Evolutionary conservation across 2,888 invertebrate genomes (phyloP).

Genomic region (Yponomeuta sedellus): DNA sequence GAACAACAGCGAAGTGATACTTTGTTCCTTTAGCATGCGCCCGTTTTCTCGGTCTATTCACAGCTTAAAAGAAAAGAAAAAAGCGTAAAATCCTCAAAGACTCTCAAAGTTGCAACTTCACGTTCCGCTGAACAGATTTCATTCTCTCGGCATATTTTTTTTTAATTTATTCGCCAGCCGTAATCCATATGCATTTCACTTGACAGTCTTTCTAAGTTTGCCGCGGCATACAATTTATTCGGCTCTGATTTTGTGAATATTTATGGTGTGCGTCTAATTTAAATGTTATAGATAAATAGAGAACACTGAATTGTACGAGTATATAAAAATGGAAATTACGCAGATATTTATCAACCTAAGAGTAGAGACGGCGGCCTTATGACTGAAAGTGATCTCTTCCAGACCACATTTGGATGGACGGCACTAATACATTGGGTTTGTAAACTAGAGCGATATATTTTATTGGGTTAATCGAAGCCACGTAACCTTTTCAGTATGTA

Average conservation of each 20-base stretch:
- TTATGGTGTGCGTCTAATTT: not conserved
- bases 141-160: not conserved
- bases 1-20: no score
- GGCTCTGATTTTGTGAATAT: not conserved
- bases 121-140: not conserved
- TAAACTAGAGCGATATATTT: not conserved
- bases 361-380: no score
- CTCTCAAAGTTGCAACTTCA: not conserved
- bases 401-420: no score
- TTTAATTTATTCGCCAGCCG: not conserved
- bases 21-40: no score
- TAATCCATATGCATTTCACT: not conserved
- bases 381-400: no score
- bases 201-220: not conserved
- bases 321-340: no score
- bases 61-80: not conserved
- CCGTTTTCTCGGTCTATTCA: not conserved
- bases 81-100: not conserved
- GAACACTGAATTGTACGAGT: no score
- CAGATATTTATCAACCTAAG: no score
- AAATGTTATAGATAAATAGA: not conserved
- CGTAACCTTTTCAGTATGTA: not conserved
- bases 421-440: no score
- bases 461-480: not conserved
- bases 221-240: not conserved